Base-by-base conservation (phyloP, 2,797 vertebrate species). In the Zalophus californianus region DNA sequence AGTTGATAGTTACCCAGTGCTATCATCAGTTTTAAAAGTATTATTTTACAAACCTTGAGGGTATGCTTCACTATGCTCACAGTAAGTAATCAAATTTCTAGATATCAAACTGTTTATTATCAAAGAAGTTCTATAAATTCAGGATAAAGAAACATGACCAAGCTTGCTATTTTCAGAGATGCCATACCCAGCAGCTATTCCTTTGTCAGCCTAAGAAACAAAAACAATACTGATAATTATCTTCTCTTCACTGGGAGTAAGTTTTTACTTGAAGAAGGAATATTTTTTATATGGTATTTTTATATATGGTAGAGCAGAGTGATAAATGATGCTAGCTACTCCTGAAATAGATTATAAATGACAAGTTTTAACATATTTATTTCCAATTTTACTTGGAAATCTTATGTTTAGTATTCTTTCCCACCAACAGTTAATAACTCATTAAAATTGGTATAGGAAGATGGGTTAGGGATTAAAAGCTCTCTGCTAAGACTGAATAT, bases 61-160 rank as follows among this genome's bases (percentile, higher is more conserved):
- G 89, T 87, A 84, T 14, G 58, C 73, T 93, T 97, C 84, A 93
- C 87, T 98, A 44, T 66, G 80, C 66, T 98, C 93, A 94, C 29
- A 94, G 87, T 58, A 97, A 96, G 85, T 96, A 93, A 96, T 93
- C 91, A 96, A 87, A 97, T 95, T 96, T 97, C 94, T 87, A 96
- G 83, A 77, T 96, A 94, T 35, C 75, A 90, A 94, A 97, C 75
- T 96, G 79, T 94, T 97, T 93, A 96, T 94, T 97, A 97, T 92
- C 86, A 94, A 95, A 95, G 78, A 93, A 94, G 48, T 96, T 97
- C 93, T 90, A 5, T 94, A 94, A 97, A 97, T 95, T 96, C 90
- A 96, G 89, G 86, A 94, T 93, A 95, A 96, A 92, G 72, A 92
- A 97, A 90, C 75, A 86, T 60, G 84, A 96, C 56, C 0, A 0